phyloP scores from a whole-genome alignment of 2,888 invertebrate genomes.

The Lasius platythorax region DNA sequence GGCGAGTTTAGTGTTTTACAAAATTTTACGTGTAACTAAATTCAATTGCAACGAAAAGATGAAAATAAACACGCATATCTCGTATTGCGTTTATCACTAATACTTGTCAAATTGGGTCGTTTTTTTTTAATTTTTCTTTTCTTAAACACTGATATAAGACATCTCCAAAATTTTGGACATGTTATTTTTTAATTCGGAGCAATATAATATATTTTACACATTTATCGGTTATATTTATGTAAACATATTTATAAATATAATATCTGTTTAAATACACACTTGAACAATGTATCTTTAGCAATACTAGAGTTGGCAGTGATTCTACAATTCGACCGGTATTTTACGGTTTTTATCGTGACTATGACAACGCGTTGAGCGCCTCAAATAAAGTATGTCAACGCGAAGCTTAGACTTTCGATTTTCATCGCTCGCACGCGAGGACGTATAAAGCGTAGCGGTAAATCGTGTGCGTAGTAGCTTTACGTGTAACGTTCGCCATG shows the following conservation, averaged over 20 bases:
- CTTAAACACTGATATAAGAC: background rate
- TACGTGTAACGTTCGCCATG: background rate
- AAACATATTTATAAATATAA: background rate
- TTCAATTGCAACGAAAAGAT: slow-evolving; percentile 9
- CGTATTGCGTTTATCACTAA: background rate
- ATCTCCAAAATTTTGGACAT: background rate
- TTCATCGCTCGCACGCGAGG: slow-evolving; percentile 23
- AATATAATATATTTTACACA: background rate
- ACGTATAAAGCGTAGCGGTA: slow-evolving; percentile 5
- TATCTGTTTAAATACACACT: background rate
- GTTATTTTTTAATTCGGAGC: background rate
- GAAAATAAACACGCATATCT: background rate
- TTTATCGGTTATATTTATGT: background rate
- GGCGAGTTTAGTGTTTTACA: background rate
- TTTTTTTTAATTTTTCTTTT: background rate
- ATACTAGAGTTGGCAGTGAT: background rate
- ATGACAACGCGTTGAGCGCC: background rate
- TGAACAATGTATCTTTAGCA: background rate
- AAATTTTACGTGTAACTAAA: background rate
- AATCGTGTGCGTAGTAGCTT: background rate
- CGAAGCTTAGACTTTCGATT: slow-evolving; percentile 26
- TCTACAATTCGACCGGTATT: background rate
- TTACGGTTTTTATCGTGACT: background rate
- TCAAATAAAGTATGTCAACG: slow-evolving; percentile 25
- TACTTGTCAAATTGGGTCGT: background rate